These are phyloP conservation scores for Oryzias celebensis DNA, from an alignment of 2,113 vertebrate species.

Conservation along the genomic window DNA sequence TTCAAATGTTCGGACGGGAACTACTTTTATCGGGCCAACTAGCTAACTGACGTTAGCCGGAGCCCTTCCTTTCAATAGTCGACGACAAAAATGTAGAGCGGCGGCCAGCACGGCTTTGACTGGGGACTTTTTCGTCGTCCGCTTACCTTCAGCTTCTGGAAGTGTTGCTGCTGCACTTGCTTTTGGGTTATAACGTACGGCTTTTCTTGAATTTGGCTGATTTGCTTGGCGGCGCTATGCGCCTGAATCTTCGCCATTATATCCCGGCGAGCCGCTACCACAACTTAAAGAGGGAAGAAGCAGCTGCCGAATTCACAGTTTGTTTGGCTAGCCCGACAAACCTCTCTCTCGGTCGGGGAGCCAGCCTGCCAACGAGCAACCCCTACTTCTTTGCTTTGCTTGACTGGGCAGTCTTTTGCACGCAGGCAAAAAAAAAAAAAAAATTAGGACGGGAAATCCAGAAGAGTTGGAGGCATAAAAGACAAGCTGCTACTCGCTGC, in stretches of 20 bases:
- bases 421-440: conserved; percentile 44
- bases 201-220: conserved; percentile 82
- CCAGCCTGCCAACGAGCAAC: conserved; percentile 71
- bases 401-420: conserved; percentile 66
- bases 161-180: conserved; percentile 84
- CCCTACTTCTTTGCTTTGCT: conserved; percentile 52
- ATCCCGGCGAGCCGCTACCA: conserved; percentile 72
- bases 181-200: conserved; percentile 81
- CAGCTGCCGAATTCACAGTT: conserved; percentile 65
- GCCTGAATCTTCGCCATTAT: conserved; percentile 85
- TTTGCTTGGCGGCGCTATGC: conserved; percentile 81
- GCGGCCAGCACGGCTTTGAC: conserved; percentile 74
- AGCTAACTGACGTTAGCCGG: conserved; percentile 61
- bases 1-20: conserved; percentile 37
- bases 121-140: conserved; percentile 68
- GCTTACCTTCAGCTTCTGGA: conserved; percentile 85
- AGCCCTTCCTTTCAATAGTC: conserved; percentile 60
- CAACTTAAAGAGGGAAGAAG: conserved; percentile 64
- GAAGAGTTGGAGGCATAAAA: conserved; percentile 59
- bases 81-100: conserved; percentile 40
- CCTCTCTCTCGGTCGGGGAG: conserved; percentile 69
- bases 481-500: conserved; percentile 63
- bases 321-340: conserved; percentile 71
- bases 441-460: conserved; percentile 50
- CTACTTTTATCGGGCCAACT: conserved; percentile 67